These are phyloP conservation scores for Epirrita christyi DNA, from an alignment of 2,888 invertebrate genomes.

Conservation along the genomic window DNA sequence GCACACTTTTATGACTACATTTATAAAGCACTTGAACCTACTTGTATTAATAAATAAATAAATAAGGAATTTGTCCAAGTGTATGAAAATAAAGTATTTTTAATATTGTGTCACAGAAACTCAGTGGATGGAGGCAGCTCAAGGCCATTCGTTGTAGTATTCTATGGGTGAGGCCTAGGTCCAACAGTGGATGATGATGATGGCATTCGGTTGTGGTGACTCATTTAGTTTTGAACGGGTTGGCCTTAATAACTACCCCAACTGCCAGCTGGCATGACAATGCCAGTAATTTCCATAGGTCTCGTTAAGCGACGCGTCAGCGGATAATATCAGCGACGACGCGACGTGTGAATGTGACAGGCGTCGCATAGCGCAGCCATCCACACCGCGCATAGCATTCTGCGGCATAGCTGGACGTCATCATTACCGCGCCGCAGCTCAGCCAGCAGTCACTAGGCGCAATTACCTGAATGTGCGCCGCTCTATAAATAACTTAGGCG, in stretches of 20 bases:
- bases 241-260: background rate
- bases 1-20: too few relatives aligned
- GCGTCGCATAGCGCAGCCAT: background rate
- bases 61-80: too few relatives aligned
- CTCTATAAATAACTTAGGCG: slow-evolving; percentile 47
- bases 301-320: slow-evolving; percentile 1
- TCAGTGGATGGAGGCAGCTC: too few relatives aligned
- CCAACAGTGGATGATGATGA: background rate
- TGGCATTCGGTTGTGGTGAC: background rate
- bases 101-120: too few relatives aligned
- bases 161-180: too few relatives aligned
- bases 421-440: slow-evolving; percentile 16
- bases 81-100: too few relatives aligned
- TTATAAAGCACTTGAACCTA: too few relatives aligned
- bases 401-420: slow-evolving; percentile 23
- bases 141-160: too few relatives aligned
- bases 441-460: background rate
- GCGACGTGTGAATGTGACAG: slow-evolving; percentile 14
- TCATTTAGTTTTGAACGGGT: background rate
- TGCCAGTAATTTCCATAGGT: slow-evolving; percentile 10
- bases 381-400: slow-evolving; percentile 6
- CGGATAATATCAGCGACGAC: slow-evolving; percentile 8
- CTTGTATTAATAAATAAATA: too few relatives aligned
- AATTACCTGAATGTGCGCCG: slow-evolving; percentile 32
- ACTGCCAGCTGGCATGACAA: slow-evolving; percentile 1